phyloP scores from a whole-genome alignment of 2,797 vertebrate species.

The Poeciliopsis infans region DNA sequence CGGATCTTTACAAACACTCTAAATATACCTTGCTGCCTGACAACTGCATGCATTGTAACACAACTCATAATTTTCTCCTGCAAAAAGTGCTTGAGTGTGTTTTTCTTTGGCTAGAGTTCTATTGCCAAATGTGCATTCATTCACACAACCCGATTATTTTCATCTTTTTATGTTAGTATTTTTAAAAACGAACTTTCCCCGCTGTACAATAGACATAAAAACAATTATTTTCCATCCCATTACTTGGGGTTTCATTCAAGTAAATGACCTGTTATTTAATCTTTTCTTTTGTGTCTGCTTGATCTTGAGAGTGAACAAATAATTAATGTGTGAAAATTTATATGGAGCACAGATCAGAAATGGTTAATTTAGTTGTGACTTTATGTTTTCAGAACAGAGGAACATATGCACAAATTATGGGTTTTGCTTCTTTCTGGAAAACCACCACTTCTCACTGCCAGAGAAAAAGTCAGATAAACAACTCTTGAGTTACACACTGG shows the following conservation, averaged over 20 bases:
- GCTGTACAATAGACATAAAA: neutral
- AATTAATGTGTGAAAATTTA: slow-evolving; percentile 17
- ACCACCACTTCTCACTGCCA: slow-evolving; percentile 34
- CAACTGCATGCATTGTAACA: slow-evolving; percentile 32
- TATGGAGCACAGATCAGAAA: slow-evolving; percentile 64
- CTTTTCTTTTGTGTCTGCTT: neutral
- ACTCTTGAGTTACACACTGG: slow-evolving; percentile 20
- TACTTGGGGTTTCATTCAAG: neutral
- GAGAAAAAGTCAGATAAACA: slow-evolving; percentile 29
- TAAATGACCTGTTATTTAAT: neutral
- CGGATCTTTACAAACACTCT: neutral
- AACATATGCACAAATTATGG: slow-evolving; percentile 7
- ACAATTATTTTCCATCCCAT: neutral
- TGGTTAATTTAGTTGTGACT: slow-evolving; percentile 55
- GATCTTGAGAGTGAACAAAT: neutral
- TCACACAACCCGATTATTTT: neutral
- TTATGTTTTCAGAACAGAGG: slow-evolving; percentile 32
- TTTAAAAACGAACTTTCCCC: neutral
- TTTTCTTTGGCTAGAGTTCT: neutral
- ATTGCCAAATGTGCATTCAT: neutral
- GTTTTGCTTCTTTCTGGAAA: slow-evolving; percentile 42
- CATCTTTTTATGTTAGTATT: neutral
- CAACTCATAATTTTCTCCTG: slow-evolving; percentile 22
- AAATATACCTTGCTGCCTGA: neutral
- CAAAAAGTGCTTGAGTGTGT: slow-evolving; percentile 19